Base-by-base conservation (phyloP, 1,140 invertebrate genomes). In the Caenorhabditis latens region DNA sequence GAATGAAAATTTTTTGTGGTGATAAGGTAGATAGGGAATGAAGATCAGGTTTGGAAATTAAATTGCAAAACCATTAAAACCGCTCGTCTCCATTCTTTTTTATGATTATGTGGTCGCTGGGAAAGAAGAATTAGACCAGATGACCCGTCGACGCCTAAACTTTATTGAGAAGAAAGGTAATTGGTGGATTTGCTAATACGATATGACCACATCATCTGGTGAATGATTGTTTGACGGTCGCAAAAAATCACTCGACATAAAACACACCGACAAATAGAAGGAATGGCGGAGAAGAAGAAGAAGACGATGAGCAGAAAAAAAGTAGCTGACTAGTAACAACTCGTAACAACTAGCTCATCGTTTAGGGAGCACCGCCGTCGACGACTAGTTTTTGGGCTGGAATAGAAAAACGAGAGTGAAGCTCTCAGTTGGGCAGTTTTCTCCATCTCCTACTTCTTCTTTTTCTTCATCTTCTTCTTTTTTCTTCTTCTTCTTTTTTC, bases 141-240 rank as follows among this genome's bases (percentile, higher is more conserved):
- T 79, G 71, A 79, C 71, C 71, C 71, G 71, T 50, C 71, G 71
- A 50, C 71, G 71, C 43, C 71, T 50, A 50, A 50, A 79, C 71
- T 50, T 50, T 79, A 79, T 79, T 79, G 71, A n/a, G 46, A 42
- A 8, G 46, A 48, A 50, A 50, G 46, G 46, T 79, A 79, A 79
- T 79, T 79, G 46, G 71, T 79, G 71, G 46, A 79, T 79, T 79
- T 79, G 43, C 71, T 50, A 79, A 79, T 79, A 53, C 71, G 71
- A 79, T 50, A 50, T 79, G 71, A 79, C 71, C 13, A 79, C 40
- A 46, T 46, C 65, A 71, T 46, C 6, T 43, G 65, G 40, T 71
- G n/a, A 71, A 46, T 67, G 13, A 79, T 24, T 50, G 40, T 11
- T 50, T 50, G 46, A 50, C 46, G 57, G 8, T 9, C 16, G n/a